Evolutionary conservation across 92 coral and sea anemone species (phyloP), one percentile per base, ranked within the genome.

Genomic region (Umimayanthus kanabou): DNA sequence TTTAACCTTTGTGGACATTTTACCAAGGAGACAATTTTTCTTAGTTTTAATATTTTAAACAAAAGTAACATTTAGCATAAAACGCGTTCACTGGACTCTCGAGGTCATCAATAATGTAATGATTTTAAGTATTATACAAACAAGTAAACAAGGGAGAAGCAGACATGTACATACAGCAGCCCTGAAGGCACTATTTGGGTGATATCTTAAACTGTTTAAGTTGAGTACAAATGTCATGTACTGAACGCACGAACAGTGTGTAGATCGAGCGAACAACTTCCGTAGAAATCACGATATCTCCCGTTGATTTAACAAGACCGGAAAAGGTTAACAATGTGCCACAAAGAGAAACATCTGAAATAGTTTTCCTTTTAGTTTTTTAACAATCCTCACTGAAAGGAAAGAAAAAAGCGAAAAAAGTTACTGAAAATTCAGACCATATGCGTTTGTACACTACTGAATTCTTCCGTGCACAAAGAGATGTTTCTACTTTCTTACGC

Each of bases 41-140:
- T 70, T 71, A 23, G 77, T 55, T 71, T 83, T 42, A 43, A 71
- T 45, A 67, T 71, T 43, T 45, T 30, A 67, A 83, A 83, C 77
- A 83, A 83, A 83, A 73, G 73, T 37, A 70, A 45, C 74, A 71
- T 53, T 83, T 42, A 83, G 42, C 55, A 29, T 70, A 83, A 82
- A 43, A 25, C 77, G 42, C 78, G 14, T 71, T 83, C 66, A 73
- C 58, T 42, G 67, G 77, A 26, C 37, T 83, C 58, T 65, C 20
- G 75, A 15, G 30, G 16, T 39, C 77, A 83, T 83, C 71, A 83
- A 69, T 70, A 71, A 83, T 69, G 65, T 33, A 70, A 33, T 43
- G 47, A 49, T 39, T 49, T 83, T 70, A 30, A 83, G 40, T 53
- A 30, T 45, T 53, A 83, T 37, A 43, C 61, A 83, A 83, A 83